Evolutionary conservation across 2,797 vertebrate species (phyloP), one percentile per base, ranked within the genome.

Genomic region (Eidolon dupreanum): DNA sequence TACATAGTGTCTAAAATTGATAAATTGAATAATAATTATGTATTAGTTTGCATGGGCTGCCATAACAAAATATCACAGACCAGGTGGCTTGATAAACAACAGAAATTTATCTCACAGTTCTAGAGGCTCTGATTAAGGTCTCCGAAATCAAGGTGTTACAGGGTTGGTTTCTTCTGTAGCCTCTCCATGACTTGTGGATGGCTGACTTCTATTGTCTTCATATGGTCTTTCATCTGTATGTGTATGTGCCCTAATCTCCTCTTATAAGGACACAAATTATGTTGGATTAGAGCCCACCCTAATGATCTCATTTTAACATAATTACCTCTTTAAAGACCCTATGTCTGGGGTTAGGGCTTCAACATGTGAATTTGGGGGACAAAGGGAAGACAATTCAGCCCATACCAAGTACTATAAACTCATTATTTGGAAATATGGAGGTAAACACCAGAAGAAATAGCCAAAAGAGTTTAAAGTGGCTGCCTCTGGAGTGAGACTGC

Each of bases 381-480:
- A 8, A 75, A 2, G 24, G 26, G 83, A 28, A 74, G 17, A 49
- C 38, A 51, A 10, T 61, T 46, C 31, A 53, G 13, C 53, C 26
- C 46, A 20, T 78, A 55, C 2, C 55, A 74, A 90, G 70, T 43
- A 46, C 31, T 41, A 38, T 55, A 91, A 73, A 31, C 41, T 91
- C 12, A 26, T 71, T 91, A 71, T 65, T 85, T 77, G 36, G 46
- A 84, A 22, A 51, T 31, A 38, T 11, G 17, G 59, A 68, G 31
- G 13, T 70, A 55, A 89, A 86, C 28, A 55, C 22, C 82, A 87
- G 63, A 89, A 91, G 66, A 88, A 90, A 93, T 12, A 79, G 41
- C 53, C 15, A 17, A 15, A 70, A 61, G 59, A 36, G 20, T 57
- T 79, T 65, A 93, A 79, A 88, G 38, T 49, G 55, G n/a, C 74